Percentiles rank a stretch among this genome's conserved stretches.
phyloP scores from a whole-genome alignment of 2,113 vertebrate species.

The Puffinus mauretanicus region DNA sequence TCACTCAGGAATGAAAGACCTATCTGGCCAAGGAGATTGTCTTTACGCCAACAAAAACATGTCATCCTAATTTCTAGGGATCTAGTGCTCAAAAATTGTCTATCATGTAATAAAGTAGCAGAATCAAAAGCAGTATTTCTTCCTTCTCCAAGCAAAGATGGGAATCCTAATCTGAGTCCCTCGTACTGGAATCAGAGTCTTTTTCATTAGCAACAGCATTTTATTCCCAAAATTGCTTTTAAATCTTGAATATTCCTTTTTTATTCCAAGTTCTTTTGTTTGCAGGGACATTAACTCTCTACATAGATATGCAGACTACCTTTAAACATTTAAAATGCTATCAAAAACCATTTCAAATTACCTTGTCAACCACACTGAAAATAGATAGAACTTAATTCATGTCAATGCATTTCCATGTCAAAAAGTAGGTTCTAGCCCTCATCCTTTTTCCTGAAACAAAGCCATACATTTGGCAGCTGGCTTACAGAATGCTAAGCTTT shows the following conservation, averaged over 20 bases:
- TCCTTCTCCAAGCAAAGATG: not conserved
- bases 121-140: not conserved
- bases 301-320: not conserved
- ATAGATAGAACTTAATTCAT: not conserved
- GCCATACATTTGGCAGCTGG: not conserved
- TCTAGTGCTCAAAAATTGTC: not conserved
- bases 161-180: not conserved
- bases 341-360: not conserved
- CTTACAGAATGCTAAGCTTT: conserved; percentile 4
- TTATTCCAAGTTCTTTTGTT: not conserved
- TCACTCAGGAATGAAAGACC: not conserved
- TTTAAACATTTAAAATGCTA: not conserved
- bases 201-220: not conserved
- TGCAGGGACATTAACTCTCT: not conserved
- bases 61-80: not conserved
- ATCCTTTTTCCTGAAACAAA: not conserved
- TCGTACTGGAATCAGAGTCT: not conserved
- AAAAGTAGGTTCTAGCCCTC: not conserved
- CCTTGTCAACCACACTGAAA: not conserved
- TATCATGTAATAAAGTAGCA: not conserved
- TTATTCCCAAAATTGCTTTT: not conserved
- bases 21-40: not conserved
- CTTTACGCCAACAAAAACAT: not conserved
- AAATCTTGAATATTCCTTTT: not conserved
- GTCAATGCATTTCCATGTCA: not conserved